Evolutionary conservation across 2,888 invertebrate genomes (phyloP), one percentile per base, ranked within the genome.

Genomic region (Sinodicranocentrus sp.): DNA sequence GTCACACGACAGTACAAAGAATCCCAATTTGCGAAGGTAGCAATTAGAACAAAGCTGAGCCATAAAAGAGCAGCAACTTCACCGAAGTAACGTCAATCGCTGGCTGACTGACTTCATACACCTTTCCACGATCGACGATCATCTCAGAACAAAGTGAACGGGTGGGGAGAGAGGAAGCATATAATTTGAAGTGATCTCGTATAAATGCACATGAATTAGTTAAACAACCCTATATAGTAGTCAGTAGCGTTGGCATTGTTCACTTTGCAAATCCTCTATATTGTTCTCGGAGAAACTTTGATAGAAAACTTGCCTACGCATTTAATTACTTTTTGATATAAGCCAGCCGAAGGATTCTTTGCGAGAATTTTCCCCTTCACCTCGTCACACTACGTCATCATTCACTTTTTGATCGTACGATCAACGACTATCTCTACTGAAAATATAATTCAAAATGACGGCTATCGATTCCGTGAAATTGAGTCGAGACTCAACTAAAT

Each of bases 401-500:
- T 17, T 28, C 63, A 2, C 15, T n/a, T 61, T 67, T 43, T 44
- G 23, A 43, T 44, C 8, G 23, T 25, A 23, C n/a, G n/a, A n/a
- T 59, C 17, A n/a, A 26, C 25, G 10, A 61, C 6, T 25, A 13
- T 19, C 17, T 48, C 10, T 48, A 48, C 48, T 15, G 15, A 10
- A 33, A 33, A 33, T 10, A 33, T 33, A 33, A 26, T 26, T 52
- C 33, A 82, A 82, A 75, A 82, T 82, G 80, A 67, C 65, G 5
- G 33, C 71, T 5, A 28, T 43, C 0, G 63, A 65, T 52, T 67
- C 80, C 21, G n/a, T 72, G 15, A 72, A 72, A 43, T 28, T 80
- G 67, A 61, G 75, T 25, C 33, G 52, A 10, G 48, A 70, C 19
- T 82, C 82, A 0, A 70, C 82, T 10, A 70, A 63, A 76, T 76